Conservation (phyloP, 2,888 invertebrate species). For the Anagyrus pseudococci region DNA sequence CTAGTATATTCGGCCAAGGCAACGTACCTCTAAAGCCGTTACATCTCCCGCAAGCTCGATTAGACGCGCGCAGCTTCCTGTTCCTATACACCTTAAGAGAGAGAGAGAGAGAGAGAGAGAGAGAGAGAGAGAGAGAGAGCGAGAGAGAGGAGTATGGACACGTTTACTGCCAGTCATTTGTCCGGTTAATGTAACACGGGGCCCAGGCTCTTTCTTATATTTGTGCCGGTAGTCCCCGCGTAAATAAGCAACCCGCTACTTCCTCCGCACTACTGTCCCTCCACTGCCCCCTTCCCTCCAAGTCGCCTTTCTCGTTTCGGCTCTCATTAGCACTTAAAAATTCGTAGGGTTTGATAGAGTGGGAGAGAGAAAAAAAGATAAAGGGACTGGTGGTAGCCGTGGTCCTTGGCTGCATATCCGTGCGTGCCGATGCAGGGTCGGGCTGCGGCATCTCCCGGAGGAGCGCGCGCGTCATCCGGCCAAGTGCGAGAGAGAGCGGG, state of each 20-base stretch:
- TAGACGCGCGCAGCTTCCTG: no score
- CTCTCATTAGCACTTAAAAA: slow-evolving; percentile 38
- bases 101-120: no score
- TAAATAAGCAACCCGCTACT: slow-evolving; percentile 9
- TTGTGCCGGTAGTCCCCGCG: no score
- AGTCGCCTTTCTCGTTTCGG: slow-evolving; percentile 30
- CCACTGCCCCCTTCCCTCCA: no score
- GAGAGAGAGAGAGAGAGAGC: not conserved
- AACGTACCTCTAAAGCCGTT: no score
- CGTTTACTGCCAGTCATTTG: slow-evolving; percentile 45
- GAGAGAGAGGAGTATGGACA: slow-evolving; percentile 37
- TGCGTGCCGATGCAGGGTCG: slow-evolving; percentile 16
- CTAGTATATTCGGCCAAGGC: no score
- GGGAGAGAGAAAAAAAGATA: not conserved
- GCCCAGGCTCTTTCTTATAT: not conserved
- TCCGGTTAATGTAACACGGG: slow-evolving; percentile 34
- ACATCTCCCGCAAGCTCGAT: no score
- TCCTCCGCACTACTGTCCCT: not conserved
- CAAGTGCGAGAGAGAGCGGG: not conserved
- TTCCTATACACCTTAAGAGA: no score
- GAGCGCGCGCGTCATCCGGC: not conserved
- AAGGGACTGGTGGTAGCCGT: no score
- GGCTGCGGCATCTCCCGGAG: not conserved
- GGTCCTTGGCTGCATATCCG: slow-evolving; percentile 13
- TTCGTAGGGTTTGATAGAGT: slow-evolving; percentile 25